Conservation (phyloP, 2,113 vertebrate genomes). For the Caranx ignobilis region DNA sequence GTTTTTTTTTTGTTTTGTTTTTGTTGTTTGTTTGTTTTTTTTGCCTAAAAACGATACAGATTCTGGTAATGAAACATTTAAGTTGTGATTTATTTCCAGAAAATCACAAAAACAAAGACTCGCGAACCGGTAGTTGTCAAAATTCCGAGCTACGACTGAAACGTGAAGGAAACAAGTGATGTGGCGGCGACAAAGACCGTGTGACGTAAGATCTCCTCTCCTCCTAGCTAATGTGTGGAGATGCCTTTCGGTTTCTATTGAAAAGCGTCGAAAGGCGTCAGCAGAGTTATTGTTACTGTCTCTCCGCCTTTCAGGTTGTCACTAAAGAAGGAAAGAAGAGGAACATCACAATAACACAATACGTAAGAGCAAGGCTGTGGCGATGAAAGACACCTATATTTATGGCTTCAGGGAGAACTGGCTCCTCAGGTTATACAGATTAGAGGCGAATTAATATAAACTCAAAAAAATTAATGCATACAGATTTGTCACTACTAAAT, state of each 20-base stretch:
- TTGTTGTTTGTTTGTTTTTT: too few species aligned
- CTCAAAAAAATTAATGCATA: too few species aligned
- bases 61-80: too few species aligned
- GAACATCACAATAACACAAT: neutral
- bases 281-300: neutral
- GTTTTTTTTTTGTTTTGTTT: too few species aligned
- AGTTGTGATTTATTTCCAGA: neutral
- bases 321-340: neutral
- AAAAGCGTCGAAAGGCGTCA: neutral
- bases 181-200: conserved; percentile 57
- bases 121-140: rapidly evolving
- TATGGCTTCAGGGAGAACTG: neutral
- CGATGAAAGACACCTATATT: neutral
- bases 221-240: conserved; percentile 36
- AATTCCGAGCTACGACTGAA: conserved; percentile 12
- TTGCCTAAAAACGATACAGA: too few species aligned
- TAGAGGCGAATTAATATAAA: too few species aligned
- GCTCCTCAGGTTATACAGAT: too few species aligned
- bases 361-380: neutral
- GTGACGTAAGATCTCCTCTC: conserved; percentile 71
- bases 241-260: conserved; percentile 44
- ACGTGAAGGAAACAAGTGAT: conserved; percentile 58
- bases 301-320: neutral
- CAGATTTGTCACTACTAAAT: too few species aligned
- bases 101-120: neutral